Evolutionary conservation across 2,797 vertebrate genomes (phyloP), one percentile per base, ranked within the genome.

Genomic region (Trichosurus vulpecula): DNA sequence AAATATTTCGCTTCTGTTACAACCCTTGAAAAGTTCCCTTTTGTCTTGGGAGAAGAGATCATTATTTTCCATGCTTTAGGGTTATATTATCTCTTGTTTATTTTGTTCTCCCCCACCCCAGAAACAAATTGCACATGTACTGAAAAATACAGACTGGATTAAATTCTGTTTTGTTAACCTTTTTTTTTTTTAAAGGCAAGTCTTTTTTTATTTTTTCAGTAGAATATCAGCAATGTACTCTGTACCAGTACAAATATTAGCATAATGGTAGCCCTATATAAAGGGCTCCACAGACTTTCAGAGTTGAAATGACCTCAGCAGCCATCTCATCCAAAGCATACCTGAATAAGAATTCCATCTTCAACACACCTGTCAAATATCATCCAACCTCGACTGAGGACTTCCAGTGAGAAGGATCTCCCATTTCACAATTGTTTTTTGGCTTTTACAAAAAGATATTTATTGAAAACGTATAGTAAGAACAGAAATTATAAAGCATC

Each of bases 81-180:
- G 61, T 97, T 95, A 92, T 54, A 31, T 41, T 95, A 91, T 96
- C 94, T 96, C 96, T 95, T 96, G 53, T 97, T 97, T 97, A 91
- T 90, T 93, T 95, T 95, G 95, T 61, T 95, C 94, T 95, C 93
- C 91, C 92, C 96, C 91, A 57, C 51, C 81, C n/a, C 95, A 29
- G 52, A 87, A 90, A 97, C 35, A 97, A 97, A 95, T 92, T 57
- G 54, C 47, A 94, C 35, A 54, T 54, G 16, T 95, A 54, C 93
- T 90, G 96, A 57, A 96, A 54, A 91, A 97, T 87, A 96, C 74
- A 74, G 16, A 81, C 27, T 51, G 96, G 16, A 93, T 91, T 96
- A 91, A 96, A 56, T 22, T 54, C 90, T 31, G 14, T 94, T 95
- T 96, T 92, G 94, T 92, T 94, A 89, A 95, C 57, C 54, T 22